Evolutionary conservation across 1,140 invertebrate species (phyloP), one percentile per base, ranked within the genome.

Genomic region (Diorhabda elongata): DNA sequence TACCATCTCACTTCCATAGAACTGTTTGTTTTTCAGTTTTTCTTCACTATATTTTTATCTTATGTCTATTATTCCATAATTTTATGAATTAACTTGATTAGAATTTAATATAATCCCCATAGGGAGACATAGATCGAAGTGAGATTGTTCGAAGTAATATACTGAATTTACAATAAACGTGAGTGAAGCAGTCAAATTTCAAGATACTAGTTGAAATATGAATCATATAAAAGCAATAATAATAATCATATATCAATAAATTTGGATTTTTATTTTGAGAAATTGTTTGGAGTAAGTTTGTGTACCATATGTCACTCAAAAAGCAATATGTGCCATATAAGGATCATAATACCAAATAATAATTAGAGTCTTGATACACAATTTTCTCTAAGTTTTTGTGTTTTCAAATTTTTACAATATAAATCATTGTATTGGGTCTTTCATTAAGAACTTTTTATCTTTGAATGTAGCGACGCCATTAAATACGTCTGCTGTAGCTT

Each of bases 311-410:
- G 58, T 65, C 45, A 42, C 52, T 73, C 68, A 64, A 68, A 26
- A 71, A 72, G 72, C 69, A 75, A 74, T 69, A 71, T 72, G 74
- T 75, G 74, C 74, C 74, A 75, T 75, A 75, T 63, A 67, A 64
- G 65, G 64, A 57, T 67, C 56, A 71, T 11, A 64, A 74, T 75
- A 74, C 74, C 74, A 75, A 75, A 75, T 68, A 75, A 58, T 42
- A 26, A 26, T 26, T 26, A 26, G 61, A 65, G 59, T 59, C 63
- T 56, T 42, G 68, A 68, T 62, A 57, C 69, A 59, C 64, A 69
- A 66, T 64, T 60, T 67, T 58, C 11, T n/a, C 43, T 57, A 26
- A 56, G 9, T 41, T 4, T 41, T n/a, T 9, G 41, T 64, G 5
- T 57, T 41, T 6, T 52, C n/a, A 64, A 64, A 56, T 64, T 64